Percentiles rank a stretch among this genome's conserved stretches.
Evolutionary conservation across 2,797 vertebrate genomes (phyloP).

Genomic region (Anolis apletophallus): DNA sequence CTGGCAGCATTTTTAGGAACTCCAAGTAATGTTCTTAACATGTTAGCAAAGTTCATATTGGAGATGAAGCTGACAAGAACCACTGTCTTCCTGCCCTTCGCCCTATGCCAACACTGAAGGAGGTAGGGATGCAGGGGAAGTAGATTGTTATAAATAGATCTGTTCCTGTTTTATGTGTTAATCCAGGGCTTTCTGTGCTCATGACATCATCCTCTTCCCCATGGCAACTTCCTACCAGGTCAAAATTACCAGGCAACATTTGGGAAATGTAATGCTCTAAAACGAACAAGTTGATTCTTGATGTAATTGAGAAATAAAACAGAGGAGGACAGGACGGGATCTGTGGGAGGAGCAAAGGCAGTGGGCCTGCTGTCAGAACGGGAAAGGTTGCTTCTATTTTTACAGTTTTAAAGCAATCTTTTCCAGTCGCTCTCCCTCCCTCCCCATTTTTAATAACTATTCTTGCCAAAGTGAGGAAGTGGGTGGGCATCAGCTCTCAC

Average conservation of each 20-base stretch:
- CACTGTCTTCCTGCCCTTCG: slow-evolving; percentile 62
- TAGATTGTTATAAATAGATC: slow-evolving; percentile 79
- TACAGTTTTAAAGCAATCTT: slow-evolving; percentile 6
- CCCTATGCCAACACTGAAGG: slow-evolving; percentile 57
- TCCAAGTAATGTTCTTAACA: slow-evolving; percentile 51
- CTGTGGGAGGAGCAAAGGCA: slow-evolving; percentile 42
- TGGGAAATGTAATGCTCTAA: slow-evolving; percentile 65
- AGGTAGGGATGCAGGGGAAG: slow-evolving; percentile 47
- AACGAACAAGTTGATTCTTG: slow-evolving; percentile 65
- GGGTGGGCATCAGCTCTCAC: slow-evolving; percentile 60
- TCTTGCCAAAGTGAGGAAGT: slow-evolving; percentile 49
- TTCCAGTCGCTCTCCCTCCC: background rate
- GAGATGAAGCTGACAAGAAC: slow-evolving; percentile 57
- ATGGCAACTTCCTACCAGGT: slow-evolving; percentile 81
- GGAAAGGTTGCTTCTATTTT: slow-evolving; percentile 21
- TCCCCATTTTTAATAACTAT: background rate
- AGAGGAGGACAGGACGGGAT: background rate
- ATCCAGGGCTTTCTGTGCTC: slow-evolving; percentile 79
- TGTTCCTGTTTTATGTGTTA: slow-evolving; percentile 81
- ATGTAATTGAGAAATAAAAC: slow-evolving; percentile 69
- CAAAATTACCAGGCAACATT: slow-evolving; percentile 77
- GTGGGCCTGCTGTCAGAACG: slow-evolving; percentile 3
- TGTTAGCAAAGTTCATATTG: slow-evolving; percentile 51
- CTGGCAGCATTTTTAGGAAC: slow-evolving; percentile 44
- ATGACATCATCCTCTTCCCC: slow-evolving; percentile 82